Evolutionary conservation across 2,888 invertebrate species (phyloP).

Genomic region (Invenusta paracnida): DNA sequence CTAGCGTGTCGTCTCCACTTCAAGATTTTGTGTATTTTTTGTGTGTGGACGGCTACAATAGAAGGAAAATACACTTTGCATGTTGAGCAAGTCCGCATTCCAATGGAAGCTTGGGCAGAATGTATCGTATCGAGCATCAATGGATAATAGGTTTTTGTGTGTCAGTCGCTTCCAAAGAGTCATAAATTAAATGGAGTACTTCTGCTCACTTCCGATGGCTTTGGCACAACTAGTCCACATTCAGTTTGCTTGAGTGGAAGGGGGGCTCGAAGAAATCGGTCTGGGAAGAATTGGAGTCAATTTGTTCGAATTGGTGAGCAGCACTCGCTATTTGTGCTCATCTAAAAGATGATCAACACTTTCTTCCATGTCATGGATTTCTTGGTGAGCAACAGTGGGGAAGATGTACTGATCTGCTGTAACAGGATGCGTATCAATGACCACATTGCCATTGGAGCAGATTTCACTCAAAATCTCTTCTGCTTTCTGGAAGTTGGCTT

Average conservation of each 20-base stretch:
- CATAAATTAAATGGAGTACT: neutral
- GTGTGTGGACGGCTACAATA: neutral
- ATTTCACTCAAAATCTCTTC: conserved; percentile 52
- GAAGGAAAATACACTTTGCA: too few species aligned
- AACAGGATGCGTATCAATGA: conserved; percentile 49
- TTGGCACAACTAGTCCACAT: conserved; percentile 23
- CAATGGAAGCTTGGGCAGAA: neutral
- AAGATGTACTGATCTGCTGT: conserved; percentile 40
- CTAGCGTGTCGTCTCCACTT: neutral
- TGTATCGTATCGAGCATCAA: neutral
- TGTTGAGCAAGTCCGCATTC: neutral
- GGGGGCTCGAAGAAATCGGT: conserved; percentile 18
- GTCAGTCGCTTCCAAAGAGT: conserved; percentile 11
- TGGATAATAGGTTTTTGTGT: neutral
- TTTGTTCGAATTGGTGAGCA: conserved; percentile 17
- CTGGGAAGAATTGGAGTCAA: neutral
- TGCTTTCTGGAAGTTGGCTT: conserved; percentile 63
- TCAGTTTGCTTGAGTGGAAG: conserved; percentile 14
- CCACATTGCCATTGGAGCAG: conserved; percentile 49
- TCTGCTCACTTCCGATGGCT: neutral
- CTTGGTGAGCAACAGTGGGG: conserved; percentile 8
- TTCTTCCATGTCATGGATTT: neutral
- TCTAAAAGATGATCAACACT: neutral
- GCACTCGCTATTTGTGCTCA: neutral
- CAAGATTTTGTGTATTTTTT: neutral